phyloP scores from a whole-genome alignment of 2,113 vertebrate genomes.

The Puntigrus tetrazona region DNA sequence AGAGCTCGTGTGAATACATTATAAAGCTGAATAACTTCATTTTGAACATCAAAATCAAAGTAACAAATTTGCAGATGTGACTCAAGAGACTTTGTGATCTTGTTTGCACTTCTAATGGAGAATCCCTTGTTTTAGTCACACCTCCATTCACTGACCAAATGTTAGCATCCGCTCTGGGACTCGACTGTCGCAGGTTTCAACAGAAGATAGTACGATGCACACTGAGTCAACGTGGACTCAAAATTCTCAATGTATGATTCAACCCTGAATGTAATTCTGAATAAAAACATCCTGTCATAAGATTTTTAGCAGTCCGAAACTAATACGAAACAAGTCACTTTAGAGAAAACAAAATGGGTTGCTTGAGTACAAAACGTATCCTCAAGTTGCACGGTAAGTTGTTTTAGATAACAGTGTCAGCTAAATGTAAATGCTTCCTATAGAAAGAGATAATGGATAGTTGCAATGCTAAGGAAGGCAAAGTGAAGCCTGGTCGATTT shows the following conservation, averaged over 20 bases:
- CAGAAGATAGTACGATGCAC: not conserved
- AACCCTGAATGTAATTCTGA: not conserved
- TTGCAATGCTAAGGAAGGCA: not conserved
- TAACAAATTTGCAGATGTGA: not conserved
- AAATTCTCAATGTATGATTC: not conserved
- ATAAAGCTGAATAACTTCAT: not conserved
- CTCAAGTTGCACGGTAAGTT: not conserved
- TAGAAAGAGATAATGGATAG: not conserved
- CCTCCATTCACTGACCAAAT: not conserved
- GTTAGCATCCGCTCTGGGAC: not conserved
- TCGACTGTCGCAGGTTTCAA: not conserved
- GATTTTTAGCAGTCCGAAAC: not conserved
- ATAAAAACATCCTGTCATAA: not conserved
- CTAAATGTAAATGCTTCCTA: constrained; percentile 16
- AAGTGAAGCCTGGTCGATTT: not conserved
- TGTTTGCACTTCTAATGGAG: constrained; percentile 36
- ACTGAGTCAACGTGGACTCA: not conserved
- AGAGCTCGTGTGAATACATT: not conserved
- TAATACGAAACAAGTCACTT: not conserved
- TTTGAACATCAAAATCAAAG: constrained; percentile 24
- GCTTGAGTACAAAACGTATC: not conserved
- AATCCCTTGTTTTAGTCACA: constrained; percentile 31
- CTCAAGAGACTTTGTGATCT: constrained; percentile 8
- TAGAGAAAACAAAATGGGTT: not conserved
- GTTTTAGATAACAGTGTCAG: not conserved